Evolutionary conservation across 2,113 vertebrate genomes (phyloP), one percentile per base, ranked within the genome.

Genomic region (Lampris megalopsis): DNA sequence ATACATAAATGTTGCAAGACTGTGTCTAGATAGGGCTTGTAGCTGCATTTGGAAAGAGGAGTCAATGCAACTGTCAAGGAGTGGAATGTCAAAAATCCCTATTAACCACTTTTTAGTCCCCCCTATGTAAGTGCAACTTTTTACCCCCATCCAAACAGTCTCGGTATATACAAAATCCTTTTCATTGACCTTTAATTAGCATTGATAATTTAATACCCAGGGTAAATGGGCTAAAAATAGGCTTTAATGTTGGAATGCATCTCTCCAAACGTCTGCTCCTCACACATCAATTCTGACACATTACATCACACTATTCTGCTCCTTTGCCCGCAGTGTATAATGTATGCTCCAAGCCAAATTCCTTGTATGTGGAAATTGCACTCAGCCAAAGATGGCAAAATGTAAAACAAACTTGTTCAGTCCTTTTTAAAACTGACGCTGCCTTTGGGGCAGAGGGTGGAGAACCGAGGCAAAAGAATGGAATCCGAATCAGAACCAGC

Each of bases 221-320:
- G 48, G 40, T 71, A 70, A 77, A 85, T 64, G 50, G 66, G 41
- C 63, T 73, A 49, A 82, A 90, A 61, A 63, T 80, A 84, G 86
- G 67, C 66, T 73, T 57, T 40, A 73, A 13, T 7, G 68, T 66
- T 75, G 82, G 76, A 86, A 86, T 88, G 81, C 63, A 63, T 72
- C 80, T 81, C 45, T 65, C 60, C 58, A 36, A 73, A 49, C 50
- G 74, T 84, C 72, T 67, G 13, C 24, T 63, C 73, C 81, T 45
- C 6, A 5, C 52, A 54, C 50, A 3, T 13, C n/a, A 2, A n/a
- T 4, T 5, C n/a, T 63, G 6, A 11, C 48, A 63, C 56, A 38
- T 40, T 42, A 9, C n/a, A 4, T 37, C 57, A 7, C 43, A 35
- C 66, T 61, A 60, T 58, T 58, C 63, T 62, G 36, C 67, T 50